These are phyloP conservation scores for Pithys albifrons DNA, from an alignment of 2,113 vertebrate species.

Conservation along the genomic window DNA sequence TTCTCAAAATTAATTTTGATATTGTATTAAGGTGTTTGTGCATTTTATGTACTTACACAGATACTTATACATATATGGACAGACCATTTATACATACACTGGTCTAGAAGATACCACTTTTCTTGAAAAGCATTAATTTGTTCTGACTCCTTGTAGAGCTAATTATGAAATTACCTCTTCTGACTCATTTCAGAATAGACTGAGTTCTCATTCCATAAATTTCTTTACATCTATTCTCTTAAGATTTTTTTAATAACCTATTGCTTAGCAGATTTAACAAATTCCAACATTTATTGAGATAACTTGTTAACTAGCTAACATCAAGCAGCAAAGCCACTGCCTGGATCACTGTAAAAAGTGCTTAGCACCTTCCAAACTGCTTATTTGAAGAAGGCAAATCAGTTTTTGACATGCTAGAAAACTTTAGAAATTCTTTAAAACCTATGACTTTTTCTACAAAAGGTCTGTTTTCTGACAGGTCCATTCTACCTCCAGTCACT, in stretches of 20 bases:
- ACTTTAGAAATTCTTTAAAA: background rate
- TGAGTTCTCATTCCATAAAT: background rate
- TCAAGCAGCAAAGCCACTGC: background rate
- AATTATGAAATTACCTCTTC: background rate
- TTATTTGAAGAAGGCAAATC: background rate
- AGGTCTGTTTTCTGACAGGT: background rate
- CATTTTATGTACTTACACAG: background rate
- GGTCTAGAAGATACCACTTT: background rate
- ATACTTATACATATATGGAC: background rate
- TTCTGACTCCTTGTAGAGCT: background rate
- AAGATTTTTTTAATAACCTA: background rate
- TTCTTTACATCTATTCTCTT: background rate
- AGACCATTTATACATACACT: background rate
- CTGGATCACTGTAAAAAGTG: background rate
- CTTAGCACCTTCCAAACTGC: background rate
- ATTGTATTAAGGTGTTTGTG: background rate
- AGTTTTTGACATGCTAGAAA: background rate
- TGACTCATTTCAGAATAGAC: background rate
- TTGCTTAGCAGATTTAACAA: background rate
- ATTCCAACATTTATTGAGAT: background rate
- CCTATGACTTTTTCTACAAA: background rate
- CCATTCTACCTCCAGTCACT: background rate
- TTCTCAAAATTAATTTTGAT: background rate
- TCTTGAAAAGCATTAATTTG: background rate
- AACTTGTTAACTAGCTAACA: background rate